Percentiles rank a stretch among this genome's conserved stretches.
These are phyloP conservation scores for Poecilia velifera DNA, from an alignment of 2,797 vertebrate genomes.

Conservation along the genomic window DNA sequence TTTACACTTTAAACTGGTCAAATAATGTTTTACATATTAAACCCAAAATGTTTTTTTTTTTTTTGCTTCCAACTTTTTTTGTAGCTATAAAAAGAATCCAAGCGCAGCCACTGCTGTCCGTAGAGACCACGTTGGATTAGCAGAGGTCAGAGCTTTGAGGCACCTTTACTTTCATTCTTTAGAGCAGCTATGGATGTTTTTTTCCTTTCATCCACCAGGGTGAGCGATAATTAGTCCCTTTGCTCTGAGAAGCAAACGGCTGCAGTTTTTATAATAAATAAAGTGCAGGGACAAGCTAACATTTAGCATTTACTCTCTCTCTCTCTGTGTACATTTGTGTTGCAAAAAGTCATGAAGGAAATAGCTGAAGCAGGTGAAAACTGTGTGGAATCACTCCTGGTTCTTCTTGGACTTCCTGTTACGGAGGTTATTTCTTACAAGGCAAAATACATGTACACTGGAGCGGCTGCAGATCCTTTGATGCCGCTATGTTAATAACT, in stretches of 20 bases:
- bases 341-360: background rate
- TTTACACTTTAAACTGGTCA: background rate
- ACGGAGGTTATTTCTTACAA: background rate
- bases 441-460: background rate
- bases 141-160: background rate
- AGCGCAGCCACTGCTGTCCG: background rate
- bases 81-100: background rate
- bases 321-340: background rate
- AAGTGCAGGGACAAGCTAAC: background rate
- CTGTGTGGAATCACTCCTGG: background rate
- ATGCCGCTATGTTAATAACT: constrained; percentile 37
- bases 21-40: background rate
- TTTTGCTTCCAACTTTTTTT: background rate
- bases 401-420: background rate
- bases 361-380: background rate
- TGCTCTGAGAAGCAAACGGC: constrained; percentile 20
- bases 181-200: background rate
- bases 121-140: background rate
- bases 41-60: background rate
- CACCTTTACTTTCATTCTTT: background rate
- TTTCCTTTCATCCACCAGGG: constrained; percentile 23
- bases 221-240: constrained; percentile 46
- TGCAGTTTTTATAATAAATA: constrained; percentile 12
- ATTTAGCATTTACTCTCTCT: constrained; percentile 1
- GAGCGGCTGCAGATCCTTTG: constrained; percentile 33